phyloP scores from a whole-genome alignment of 2,113 vertebrate genomes.

The Hypocryptadius cinnamomeus region DNA sequence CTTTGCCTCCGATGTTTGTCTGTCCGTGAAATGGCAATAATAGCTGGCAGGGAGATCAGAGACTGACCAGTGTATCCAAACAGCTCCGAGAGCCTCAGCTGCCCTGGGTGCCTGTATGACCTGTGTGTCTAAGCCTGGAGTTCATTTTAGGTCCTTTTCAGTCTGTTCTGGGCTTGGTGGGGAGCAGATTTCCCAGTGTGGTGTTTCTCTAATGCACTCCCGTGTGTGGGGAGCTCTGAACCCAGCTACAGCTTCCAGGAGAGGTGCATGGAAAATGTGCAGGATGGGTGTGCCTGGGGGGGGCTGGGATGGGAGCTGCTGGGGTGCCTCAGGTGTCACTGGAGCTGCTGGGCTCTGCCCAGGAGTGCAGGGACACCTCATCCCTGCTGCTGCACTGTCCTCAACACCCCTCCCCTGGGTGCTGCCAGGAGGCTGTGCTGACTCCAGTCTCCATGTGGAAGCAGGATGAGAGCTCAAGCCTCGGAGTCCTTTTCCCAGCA shows the following conservation, averaged over 20 bases:
- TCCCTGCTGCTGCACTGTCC: not conserved
- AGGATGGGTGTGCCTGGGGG: accelerated
- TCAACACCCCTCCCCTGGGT: no score
- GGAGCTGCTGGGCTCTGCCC: accelerated
- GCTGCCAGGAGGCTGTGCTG: accelerated
- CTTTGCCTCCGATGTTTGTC: not conserved
- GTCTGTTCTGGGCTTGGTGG: not conserved
- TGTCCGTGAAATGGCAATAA: not conserved
- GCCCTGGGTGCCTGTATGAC: not conserved
- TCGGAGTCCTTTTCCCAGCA: not conserved
- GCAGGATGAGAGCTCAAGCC: not conserved
- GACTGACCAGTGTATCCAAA: not conserved
- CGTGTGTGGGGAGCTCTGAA: not conserved
- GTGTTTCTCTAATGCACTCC: not conserved
- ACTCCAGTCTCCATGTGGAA: not conserved
- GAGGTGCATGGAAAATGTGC: accelerated
- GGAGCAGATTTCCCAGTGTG: not conserved
- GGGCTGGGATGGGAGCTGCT: not conserved
- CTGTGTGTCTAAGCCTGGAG: not conserved
- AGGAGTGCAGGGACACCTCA: accelerated
- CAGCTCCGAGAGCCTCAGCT: not conserved
- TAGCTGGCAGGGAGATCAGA: not conserved
- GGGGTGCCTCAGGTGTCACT: no score
- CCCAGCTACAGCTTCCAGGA: accelerated
- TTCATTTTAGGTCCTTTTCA: not conserved